Conservation (phyloP, 2,797 vertebrate species). For the Coranthus polyacanthus region DNA sequence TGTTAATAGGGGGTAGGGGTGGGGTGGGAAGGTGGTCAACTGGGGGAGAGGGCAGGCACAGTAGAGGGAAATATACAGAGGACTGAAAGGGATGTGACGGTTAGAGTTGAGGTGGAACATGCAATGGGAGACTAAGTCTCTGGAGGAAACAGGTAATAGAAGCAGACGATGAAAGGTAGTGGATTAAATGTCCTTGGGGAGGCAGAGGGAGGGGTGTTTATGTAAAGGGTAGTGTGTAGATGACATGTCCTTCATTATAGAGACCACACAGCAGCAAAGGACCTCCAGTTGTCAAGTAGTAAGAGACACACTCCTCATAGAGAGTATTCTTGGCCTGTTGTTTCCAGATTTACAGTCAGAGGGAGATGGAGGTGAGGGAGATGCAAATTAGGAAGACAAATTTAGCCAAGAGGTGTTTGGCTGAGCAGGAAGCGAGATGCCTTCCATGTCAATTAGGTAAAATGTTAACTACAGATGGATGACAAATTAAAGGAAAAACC, state of each 20-base stretch:
- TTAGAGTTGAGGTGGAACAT: slow-evolving; percentile 28
- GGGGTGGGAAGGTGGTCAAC: slow-evolving; percentile 16
- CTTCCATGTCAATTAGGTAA: slow-evolving; percentile 37
- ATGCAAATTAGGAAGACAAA: slow-evolving; percentile 39
- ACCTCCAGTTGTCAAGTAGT: not conserved
- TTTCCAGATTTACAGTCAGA: slow-evolving; percentile 13
- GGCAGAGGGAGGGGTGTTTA: slow-evolving; percentile 30
- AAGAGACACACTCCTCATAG: not conserved
- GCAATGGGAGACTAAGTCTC: not conserved
- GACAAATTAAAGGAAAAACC: too few relatives aligned
- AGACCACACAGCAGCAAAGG: slow-evolving; percentile 8
- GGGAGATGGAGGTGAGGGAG: slow-evolving; percentile 1
- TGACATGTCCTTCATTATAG: slow-evolving; percentile 10
- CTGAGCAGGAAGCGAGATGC: slow-evolving; percentile 13
- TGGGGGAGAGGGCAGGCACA: slow-evolving; percentile 15
- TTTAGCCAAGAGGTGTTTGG: slow-evolving; percentile 24
- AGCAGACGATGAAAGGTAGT: slow-evolving; percentile 26
- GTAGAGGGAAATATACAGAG: slow-evolving; percentile 20
- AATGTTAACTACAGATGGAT: slow-evolving; percentile 12
- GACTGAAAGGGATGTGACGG: slow-evolving; percentile 28
- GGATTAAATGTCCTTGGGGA: slow-evolving; percentile 23
- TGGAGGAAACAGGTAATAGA: slow-evolving; percentile 9
- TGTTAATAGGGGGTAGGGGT: slow-evolving; percentile 11
- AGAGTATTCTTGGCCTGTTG: slow-evolving; percentile 3
- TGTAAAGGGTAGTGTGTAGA: slow-evolving; percentile 9